Conservation (phyloP, 2,113 vertebrate species). For the Tragelaphus buxtoni region DNA sequence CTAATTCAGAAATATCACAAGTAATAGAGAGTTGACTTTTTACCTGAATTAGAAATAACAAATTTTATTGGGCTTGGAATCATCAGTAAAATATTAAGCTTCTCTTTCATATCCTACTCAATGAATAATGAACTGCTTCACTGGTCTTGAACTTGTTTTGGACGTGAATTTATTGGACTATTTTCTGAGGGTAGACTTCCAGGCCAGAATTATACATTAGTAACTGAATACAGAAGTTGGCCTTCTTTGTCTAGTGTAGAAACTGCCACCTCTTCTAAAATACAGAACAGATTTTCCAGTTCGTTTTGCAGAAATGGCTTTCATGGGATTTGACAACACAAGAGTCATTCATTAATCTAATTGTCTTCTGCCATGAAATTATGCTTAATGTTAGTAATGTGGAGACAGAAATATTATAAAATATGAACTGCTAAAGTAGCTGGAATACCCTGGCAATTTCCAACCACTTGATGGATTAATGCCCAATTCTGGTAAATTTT, state of each 20-base stretch:
- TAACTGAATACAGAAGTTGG: constrained; percentile 42
- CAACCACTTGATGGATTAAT: constrained; percentile 50
- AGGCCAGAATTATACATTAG: constrained; percentile 42
- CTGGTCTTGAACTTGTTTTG: constrained; percentile 65
- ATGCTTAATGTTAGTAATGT: constrained; percentile 57
- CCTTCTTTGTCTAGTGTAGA: constrained; percentile 43
- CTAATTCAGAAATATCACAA: constrained; percentile 63
- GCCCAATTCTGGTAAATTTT: constrained; percentile 62
- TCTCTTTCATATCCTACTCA: constrained; percentile 60
- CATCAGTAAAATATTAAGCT: constrained; percentile 69
- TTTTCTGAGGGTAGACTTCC: constrained; percentile 48
- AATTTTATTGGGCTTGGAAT: constrained; percentile 66
- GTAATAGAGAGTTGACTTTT: constrained; percentile 55
- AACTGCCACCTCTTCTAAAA: constrained; percentile 55
- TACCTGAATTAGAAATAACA: constrained; percentile 67
- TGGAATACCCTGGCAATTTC: constrained; percentile 50
- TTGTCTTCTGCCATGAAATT: constrained; percentile 69
- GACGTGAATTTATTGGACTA: constrained; percentile 52
- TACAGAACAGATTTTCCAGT: constrained; percentile 66
- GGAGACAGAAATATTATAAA: constrained; percentile 63
- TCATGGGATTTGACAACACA: constrained; percentile 65
- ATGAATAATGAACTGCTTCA: constrained; percentile 62
- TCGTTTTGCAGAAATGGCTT: constrained; percentile 66
- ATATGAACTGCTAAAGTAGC: constrained; percentile 62
- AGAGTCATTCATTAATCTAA: constrained; percentile 70